Evolutionary conservation across 2,113 vertebrate genomes (phyloP).

Genomic region (Corapipo altera): DNA sequence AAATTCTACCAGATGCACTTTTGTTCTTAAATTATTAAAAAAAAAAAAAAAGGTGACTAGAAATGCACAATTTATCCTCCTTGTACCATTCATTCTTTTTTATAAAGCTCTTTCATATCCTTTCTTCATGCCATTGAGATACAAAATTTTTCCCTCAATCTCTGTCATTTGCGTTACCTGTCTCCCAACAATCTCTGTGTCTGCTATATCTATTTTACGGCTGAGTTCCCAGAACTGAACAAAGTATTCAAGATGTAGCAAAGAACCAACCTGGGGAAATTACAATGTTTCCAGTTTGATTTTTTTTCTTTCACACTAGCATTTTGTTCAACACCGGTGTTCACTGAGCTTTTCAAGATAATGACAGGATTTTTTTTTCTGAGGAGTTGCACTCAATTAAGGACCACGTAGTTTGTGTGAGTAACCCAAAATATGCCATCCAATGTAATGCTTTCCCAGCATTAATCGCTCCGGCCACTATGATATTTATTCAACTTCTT

Average conservation of each 20-base stretch:
- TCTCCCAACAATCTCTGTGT: not conserved
- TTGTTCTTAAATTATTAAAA: not conserved
- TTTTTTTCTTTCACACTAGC: not conserved
- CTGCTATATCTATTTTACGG: not conserved
- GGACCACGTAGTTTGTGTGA: not conserved
- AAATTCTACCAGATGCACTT: not conserved
- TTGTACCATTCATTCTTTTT: not conserved
- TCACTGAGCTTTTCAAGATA: not conserved
- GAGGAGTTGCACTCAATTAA: not conserved
- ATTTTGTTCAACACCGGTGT: not conserved
- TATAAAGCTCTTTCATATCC: not conserved
- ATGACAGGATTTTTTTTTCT: not conserved
- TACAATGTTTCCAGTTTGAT: not conserved
- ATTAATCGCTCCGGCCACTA: not conserved
- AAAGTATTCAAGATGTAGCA: not conserved
- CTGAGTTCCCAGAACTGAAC: not conserved
- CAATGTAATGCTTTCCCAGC: not conserved
- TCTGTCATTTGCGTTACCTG: not conserved
- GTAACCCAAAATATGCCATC: not conserved
- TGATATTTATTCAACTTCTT: not conserved
- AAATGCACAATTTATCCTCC: slow-evolving; percentile 12
- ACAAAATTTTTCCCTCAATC: not conserved
- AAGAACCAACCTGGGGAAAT: not conserved
- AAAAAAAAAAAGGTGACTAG: not conserved
- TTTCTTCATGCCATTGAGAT: not conserved